Evolutionary conservation across 2,797 vertebrate species (phyloP).

Genomic region (Pangasius krempfi): DNA sequence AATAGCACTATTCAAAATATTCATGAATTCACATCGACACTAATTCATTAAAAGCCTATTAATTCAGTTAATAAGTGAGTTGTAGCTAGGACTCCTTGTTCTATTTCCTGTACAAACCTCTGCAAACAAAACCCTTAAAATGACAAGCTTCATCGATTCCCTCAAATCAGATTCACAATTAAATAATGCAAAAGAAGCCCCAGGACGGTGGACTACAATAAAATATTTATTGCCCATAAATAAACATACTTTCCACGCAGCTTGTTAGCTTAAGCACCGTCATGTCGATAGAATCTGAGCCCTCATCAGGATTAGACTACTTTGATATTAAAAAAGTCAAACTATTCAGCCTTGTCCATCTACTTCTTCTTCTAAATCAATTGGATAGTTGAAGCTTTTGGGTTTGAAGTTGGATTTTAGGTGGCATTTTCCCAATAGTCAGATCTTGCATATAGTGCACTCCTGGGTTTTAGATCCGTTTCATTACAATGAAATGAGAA

Average conservation of each 20-base stretch:
- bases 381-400: constrained; percentile 7
- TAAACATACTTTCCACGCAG: constrained; percentile 45
- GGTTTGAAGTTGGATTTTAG: constrained; percentile 5
- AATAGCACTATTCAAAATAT: background rate
- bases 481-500: constrained; percentile 39
- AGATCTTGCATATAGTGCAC: background rate
- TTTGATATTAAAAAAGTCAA: background rate
- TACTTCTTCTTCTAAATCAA: constrained; percentile 4
- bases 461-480: constrained; percentile 6
- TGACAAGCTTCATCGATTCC: constrained; percentile 54
- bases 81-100: background rate
- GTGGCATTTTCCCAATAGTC: constrained; percentile 4
- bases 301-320: constrained; percentile 35
- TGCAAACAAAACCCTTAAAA: constrained; percentile 54
- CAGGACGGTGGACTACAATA: constrained; percentile 45
- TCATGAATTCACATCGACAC: background rate
- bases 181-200: constrained; percentile 58
- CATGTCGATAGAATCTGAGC: constrained; percentile 33
- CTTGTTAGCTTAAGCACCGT: constrained; percentile 50
- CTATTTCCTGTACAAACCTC: constrained; percentile 14
- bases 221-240: constrained; percentile 56
- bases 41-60: constrained; percentile 1
- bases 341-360: constrained; percentile 13
- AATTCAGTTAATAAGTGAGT: constrained; percentile 6
- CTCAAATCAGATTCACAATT: constrained; percentile 50